phyloP scores from a whole-genome alignment of 2,797 vertebrate genomes.

The Corythornis leucogaster region DNA sequence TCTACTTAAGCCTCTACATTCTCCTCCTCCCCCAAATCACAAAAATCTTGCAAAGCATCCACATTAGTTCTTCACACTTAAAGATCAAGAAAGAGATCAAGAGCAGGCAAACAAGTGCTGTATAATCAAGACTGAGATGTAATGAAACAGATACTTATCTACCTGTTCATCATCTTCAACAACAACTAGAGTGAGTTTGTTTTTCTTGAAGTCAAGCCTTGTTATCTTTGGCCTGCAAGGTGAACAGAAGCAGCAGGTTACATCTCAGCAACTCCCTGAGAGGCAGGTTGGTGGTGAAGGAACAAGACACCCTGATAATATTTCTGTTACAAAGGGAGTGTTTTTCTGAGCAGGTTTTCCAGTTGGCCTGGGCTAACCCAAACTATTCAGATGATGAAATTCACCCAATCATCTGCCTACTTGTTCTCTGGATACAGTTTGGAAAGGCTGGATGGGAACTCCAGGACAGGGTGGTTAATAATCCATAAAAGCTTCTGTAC shows the following conservation, averaged over 20 bases:
- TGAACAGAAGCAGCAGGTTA: neutral
- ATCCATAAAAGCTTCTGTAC: neutral
- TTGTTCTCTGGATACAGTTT: neutral
- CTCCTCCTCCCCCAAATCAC: neutral
- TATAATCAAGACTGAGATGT: neutral
- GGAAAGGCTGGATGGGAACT: neutral
- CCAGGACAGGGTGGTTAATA: neutral
- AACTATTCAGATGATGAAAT: neutral
- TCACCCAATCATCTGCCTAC: neutral
- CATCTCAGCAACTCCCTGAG: neutral
- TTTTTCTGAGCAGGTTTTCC: neutral
- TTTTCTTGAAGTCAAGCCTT: conserved; percentile 96
- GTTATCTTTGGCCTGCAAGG: conserved; percentile 96
- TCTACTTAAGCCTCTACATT: neutral
- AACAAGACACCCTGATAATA: neutral
- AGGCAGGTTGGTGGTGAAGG: neutral
- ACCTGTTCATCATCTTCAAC: conserved; percentile 99
- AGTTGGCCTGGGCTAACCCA: neutral
- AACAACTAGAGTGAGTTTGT: conserved; percentile 94
- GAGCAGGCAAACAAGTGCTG: neutral
- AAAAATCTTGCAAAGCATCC: neutral
- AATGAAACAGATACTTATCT: conserved; percentile 25
- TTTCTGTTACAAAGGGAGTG: neutral
- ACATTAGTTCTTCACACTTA: neutral
- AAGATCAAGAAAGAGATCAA: neutral